Percentiles rank a stretch among this genome's conserved stretches.
Evolutionary conservation across 2,797 vertebrate species (phyloP).

Genomic region (Mormyrops boulengeri): DNA sequence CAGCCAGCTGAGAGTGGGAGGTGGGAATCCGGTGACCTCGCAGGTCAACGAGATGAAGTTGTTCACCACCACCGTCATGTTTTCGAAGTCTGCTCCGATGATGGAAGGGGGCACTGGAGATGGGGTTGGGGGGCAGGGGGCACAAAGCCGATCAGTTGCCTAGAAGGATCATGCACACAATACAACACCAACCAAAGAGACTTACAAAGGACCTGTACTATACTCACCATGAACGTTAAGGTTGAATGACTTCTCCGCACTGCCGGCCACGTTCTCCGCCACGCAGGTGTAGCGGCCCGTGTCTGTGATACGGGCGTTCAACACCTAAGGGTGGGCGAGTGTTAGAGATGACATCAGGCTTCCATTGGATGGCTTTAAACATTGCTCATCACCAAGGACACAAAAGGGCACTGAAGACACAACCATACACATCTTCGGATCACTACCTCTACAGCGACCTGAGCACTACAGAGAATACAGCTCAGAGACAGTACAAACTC

Average conservation of each 20-base stretch:
- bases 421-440: background rate
- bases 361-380: background rate
- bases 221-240: constrained; percentile 84
- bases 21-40: constrained; percentile 84
- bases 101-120: constrained; percentile 77
- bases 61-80: constrained; percentile 82
- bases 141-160: background rate
- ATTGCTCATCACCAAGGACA: background rate
- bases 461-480: background rate
- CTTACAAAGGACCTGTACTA: background rate
- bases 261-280: constrained; percentile 82
- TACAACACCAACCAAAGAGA: background rate
- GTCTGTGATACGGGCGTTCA: constrained; percentile 73
- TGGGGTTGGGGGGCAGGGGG: background rate
- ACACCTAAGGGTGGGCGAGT: constrained; percentile 59
- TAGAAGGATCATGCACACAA: background rate
- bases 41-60: constrained; percentile 88
- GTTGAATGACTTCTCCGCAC: constrained; percentile 83
- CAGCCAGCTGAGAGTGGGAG: constrained; percentile 85
- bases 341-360: background rate
- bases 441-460: background rate
- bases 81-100: constrained; percentile 72
- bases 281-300: constrained; percentile 83
- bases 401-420: background rate
- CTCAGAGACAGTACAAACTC: background rate